Base-by-base conservation (phyloP, 1,140 invertebrate genomes). In the Philopotamus ludificatus region DNA sequence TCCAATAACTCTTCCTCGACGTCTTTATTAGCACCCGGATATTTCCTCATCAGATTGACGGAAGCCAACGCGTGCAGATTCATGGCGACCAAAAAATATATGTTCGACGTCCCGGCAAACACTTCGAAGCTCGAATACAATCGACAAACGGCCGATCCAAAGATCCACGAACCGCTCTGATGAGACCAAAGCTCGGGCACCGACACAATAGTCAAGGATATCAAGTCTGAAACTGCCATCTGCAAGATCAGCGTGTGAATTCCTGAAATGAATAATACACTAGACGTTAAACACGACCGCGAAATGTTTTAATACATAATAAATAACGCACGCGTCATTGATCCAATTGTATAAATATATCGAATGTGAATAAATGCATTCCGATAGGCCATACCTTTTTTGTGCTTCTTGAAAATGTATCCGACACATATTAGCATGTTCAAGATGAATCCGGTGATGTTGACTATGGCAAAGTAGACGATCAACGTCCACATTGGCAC, bases 1-100 rank as follows among this genome's bases (percentile, higher is more conserved):
- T 71, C 70, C 9, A 77, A 63, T 53, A 75, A 74, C 72, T 85
- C 81, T 45, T 82, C 79, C 12, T 82, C 82, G 57, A 79, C 77
- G 21, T 79, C 78, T 51, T 73, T 72, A 51, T 71, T 76, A 67
- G 79, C 76, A 3, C 71, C 73, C 53, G 74, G 75, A n/a, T n/a
- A n/a, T 64, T 74, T 71, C 0, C 55, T 57, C 72, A 81, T 75
- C 1, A 82, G 62, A 67, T 82, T 83, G 55, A 78, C 76, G 4
- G 79, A 78, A 0, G 83, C 81, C n/a, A 84, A 74, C 4, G 79
- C 74, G 65, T 85, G 83, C 45, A 84, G 76, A 25, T 81, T 80
- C 41, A 83, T 72, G 12, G 78, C 79, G 7, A 78, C 74, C 10
- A 82, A 74, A 55, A 84, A 74, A 68, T 84, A 85, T 4, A 81